These are phyloP conservation scores for Bedellia somnulentella DNA, from an alignment of 2,888 invertebrate species.

Conservation along the genomic window DNA sequence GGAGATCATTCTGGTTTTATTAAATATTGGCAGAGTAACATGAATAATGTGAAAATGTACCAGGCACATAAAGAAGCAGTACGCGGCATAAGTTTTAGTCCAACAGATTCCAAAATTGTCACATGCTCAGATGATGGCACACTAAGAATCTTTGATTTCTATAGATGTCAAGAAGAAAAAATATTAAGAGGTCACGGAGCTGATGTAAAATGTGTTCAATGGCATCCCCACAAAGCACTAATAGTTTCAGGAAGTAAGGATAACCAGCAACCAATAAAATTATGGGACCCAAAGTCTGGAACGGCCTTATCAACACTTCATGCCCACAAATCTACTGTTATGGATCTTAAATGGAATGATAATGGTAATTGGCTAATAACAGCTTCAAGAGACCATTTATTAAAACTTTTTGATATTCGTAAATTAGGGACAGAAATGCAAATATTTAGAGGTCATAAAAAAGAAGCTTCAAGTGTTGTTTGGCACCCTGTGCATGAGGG, in stretches of 20 bases:
- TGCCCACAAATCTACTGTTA: constrained; percentile 98
- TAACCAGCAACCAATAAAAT: constrained; percentile 98
- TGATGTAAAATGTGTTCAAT: constrained; percentile 98
- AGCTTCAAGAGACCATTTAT: constrained; percentile 95
- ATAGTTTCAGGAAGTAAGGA: constrained; percentile 99
- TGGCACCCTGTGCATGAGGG: constrained; percentile 99
- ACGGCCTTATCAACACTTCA: constrained; percentile 95
- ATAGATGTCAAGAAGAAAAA: constrained; percentile 93
- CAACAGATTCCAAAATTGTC: constrained; percentile 97
- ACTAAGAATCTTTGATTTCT: constrained; percentile 97
- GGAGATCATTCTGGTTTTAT: constrained; percentile 98
- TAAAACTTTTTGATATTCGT: constrained; percentile 96
- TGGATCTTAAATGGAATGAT: constrained; percentile 98
- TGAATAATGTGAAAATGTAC: constrained; percentile 99
- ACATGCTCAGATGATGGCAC: constrained; percentile 99
- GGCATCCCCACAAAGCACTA: constrained; percentile 98
- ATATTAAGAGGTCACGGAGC: constrained; percentile 95
- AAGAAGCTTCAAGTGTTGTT: constrained; percentile 94
- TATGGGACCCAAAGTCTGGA: constrained; percentile 98
- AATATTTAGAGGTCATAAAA: constrained; percentile 98
- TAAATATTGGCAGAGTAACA: constrained; percentile 99
- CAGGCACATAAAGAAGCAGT: constrained; percentile 99
- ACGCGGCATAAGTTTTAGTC: constrained; percentile 99
- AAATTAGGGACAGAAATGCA: constrained; percentile 95
- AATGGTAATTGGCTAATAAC: constrained; percentile 99